Conservation (phyloP, 2,113 vertebrate species). For the Gymnorhina tibicen region DNA sequence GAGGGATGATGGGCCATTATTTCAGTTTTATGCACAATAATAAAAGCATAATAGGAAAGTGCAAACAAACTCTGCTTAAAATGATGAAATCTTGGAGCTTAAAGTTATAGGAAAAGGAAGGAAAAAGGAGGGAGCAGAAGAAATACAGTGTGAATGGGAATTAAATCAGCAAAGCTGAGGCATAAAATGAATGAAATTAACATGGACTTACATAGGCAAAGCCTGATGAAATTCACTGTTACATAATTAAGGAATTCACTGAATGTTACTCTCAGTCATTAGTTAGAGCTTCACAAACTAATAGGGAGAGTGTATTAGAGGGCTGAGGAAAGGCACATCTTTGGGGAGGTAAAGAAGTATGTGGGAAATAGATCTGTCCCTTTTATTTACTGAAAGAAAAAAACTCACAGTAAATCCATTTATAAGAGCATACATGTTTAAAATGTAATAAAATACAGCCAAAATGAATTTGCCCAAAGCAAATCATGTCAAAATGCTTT, state of each 20-base stretch:
- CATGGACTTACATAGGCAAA: not conserved
- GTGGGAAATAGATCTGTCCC: not conserved
- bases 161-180: not conserved
- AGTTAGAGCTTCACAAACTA: not conserved
- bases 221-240: not conserved
- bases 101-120: not conserved
- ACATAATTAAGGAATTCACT: not conserved
- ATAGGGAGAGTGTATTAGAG: not conserved
- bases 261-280: not conserved
- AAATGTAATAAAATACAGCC: not conserved
- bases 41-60: not conserved
- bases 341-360: not conserved
- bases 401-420: not conserved
- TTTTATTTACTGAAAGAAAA: not conserved
- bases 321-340: not conserved
- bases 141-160: not conserved
- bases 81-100: not conserved
- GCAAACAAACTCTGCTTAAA: not conserved
- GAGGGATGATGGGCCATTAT: not conserved
- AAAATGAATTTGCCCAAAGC: not conserved
- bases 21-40: not conserved
- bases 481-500: not conserved
- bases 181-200: not conserved
- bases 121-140: not conserved
- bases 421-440: not conserved